phyloP scores from a whole-genome alignment of 2,113 vertebrate species.

The Passer montanus region DNA sequence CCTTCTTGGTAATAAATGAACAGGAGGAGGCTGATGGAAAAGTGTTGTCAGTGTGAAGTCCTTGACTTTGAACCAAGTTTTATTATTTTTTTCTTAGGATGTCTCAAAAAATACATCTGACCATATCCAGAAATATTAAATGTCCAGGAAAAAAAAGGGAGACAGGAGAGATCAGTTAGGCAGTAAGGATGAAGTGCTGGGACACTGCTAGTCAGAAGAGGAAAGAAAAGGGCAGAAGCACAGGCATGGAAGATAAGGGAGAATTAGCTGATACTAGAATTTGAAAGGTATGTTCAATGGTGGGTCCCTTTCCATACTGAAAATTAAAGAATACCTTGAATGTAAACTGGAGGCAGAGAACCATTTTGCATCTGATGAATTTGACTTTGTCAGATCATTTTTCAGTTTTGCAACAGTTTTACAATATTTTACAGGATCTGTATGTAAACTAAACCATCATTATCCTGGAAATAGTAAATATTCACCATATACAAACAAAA shows the following conservation, averaged over 20 bases:
- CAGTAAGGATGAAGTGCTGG: background rate
- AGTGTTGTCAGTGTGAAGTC: background rate
- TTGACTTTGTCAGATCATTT: background rate
- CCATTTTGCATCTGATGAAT: background rate
- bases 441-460: background rate
- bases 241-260: background rate
- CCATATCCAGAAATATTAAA: background rate
- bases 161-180: background rate
- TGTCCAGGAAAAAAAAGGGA: background rate
- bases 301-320: background rate
- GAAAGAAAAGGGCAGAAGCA: background rate
- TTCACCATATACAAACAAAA: background rate
- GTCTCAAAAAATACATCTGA: background rate
- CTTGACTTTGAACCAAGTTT: background rate
- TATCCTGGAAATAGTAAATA: background rate
- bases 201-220: background rate
- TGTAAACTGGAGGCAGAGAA: background rate
- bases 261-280: background rate
- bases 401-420: background rate
- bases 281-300: background rate
- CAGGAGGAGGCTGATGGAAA: background rate
- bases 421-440: background rate
- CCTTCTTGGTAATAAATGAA: background rate
- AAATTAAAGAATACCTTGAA: background rate
- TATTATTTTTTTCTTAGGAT: background rate